These are phyloP conservation scores for Heliconius hortense DNA, from an alignment of 2,888 invertebrate genomes.

Conservation along the genomic window DNA sequence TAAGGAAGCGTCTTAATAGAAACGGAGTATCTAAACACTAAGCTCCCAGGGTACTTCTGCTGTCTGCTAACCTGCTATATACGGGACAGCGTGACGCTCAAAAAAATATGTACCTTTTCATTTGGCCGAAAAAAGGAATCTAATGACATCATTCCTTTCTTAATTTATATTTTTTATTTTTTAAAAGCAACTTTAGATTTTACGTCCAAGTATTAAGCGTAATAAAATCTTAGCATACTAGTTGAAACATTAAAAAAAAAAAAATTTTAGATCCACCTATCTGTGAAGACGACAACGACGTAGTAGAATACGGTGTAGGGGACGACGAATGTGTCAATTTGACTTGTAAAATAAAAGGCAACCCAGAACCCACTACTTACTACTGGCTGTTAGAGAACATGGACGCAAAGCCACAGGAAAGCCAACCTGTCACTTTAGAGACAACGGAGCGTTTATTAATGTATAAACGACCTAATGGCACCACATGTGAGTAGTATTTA, in stretches of 20 bases:
- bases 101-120: no score
- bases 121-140: background rate
- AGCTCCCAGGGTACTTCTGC: no score
- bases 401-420: constrained; percentile 48
- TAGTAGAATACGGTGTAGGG: constrained; percentile 64
- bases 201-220: background rate
- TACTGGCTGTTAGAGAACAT: constrained; percentile 67
- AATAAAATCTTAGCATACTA: background rate
- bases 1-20: no score
- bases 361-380: constrained; percentile 61
- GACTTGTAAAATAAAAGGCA: constrained; percentile 64
- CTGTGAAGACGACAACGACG: constrained; percentile 57
- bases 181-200: background rate
- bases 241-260: background rate
- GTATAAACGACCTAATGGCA: constrained; percentile 63
- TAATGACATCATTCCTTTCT: no score
- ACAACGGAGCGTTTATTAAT: constrained; percentile 56
- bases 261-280: constrained; percentile 61
- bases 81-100: no score
- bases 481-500: constrained; percentile 57
- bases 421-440: constrained; percentile 53
- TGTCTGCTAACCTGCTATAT: no score
- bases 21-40: no score
- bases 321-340: constrained; percentile 66
- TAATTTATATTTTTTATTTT: no score